These are phyloP conservation scores for Erythrocercus mccallii DNA, from an alignment of 2,113 vertebrate species.

Conservation along the genomic window DNA sequence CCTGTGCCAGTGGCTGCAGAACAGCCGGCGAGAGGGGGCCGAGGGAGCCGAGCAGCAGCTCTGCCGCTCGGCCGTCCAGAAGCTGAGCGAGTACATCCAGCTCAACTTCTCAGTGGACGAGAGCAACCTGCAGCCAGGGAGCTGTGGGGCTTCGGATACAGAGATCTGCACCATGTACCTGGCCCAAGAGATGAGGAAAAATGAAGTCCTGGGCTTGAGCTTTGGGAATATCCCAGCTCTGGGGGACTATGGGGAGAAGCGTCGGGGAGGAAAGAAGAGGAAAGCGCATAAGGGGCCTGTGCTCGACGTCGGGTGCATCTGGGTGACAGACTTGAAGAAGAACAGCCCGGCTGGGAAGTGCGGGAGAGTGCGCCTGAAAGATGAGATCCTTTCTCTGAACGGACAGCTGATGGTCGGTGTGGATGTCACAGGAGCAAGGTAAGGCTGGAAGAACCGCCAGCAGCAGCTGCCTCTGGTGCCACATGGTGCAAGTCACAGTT, in stretches of 20 bases:
- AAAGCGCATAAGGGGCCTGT: constrained; percentile 83
- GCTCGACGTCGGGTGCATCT: constrained; percentile 91
- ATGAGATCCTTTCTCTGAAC: constrained; percentile 92
- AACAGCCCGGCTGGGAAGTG: constrained; percentile 86
- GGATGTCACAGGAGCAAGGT: constrained; percentile 93
- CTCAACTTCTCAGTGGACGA: constrained; percentile 86
- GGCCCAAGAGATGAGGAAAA: constrained; percentile 76
- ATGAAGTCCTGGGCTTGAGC: constrained; percentile 83
- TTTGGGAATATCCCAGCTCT: constrained; percentile 96
- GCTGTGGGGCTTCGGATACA: constrained; percentile 67
- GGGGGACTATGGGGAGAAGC: constrained; percentile 87
- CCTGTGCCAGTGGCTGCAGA: constrained; percentile 85
- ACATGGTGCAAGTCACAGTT: fast-evolving
- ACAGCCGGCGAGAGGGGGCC: constrained; percentile 61
- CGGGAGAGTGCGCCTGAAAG: constrained; percentile 85
- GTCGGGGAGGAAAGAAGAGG: constrained; percentile 80
- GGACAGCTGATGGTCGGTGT: constrained; percentile 97
- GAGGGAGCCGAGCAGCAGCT: constrained; percentile 68
- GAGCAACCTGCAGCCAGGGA: constrained; percentile 11
- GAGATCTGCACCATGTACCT: constrained; percentile 87
- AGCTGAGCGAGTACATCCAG: constrained; percentile 91
- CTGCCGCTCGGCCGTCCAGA: constrained; percentile 86
- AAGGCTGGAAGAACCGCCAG: not conserved
- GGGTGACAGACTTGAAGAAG: constrained; percentile 94
- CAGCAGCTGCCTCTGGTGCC: fast-evolving